Evolutionary conservation across 2,797 vertebrate genomes (phyloP), one percentile per base, ranked within the genome.

Genomic region (Hydrocynus forskahlii): DNA sequence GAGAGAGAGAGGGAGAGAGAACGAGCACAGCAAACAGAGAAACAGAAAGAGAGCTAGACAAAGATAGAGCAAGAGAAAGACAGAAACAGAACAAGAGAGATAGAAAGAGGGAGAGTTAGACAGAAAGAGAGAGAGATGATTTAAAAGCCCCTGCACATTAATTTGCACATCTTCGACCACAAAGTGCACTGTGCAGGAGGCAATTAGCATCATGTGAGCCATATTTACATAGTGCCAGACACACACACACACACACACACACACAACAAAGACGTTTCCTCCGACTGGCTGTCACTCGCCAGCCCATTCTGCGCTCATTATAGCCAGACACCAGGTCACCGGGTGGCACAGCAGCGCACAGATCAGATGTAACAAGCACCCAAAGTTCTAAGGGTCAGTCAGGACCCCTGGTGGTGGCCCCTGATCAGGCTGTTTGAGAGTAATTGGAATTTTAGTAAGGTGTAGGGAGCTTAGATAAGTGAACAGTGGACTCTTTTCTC

Each of bases 161-260:
- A 86, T 90, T 83, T 87, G 86, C 88, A 88, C 83, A 86, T 87
- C 81, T 84, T 84, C 45, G 79, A 87, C 80, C 80, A 79, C 81
- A 80, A 75, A 75, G 81, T 84, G 75, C 82, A 79, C 29, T 12
- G 29, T 80, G 87, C 88, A 85, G 74, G 79, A 88, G 81, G 91
- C 90, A 91, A 92, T 93, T 93, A 93, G 88, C 88, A 89, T 72
- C 25, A 88, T 87, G 88, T 89, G 89, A 91, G 90, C 82, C 76
- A 71, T 90, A 93, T 94, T 93, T 92, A 91, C 90, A 92, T 89
- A 92, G 91, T 80, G 84, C 76, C 83, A 88, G 81, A 88, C 86
- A 38, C 62, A 29, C 62, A 64, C 62, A 38, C 73, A 88, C 86
- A 38, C 62, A 29, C 62, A 64, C 62, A 38, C 73, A 83, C 89